Conservation (phyloP, 2,113 vertebrate species). For the Pao palembangensis region DNA sequence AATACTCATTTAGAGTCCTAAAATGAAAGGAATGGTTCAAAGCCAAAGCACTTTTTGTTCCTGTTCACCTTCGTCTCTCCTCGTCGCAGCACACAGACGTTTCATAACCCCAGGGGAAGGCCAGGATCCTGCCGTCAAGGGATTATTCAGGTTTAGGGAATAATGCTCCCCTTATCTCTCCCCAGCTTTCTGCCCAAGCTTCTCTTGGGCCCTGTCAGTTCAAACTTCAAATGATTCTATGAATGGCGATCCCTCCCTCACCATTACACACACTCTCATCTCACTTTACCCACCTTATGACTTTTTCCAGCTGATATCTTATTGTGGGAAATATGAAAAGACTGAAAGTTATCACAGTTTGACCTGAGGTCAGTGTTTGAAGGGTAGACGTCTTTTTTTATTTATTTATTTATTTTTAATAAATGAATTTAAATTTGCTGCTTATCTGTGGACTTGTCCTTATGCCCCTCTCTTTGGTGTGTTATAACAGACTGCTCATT, state of each 20-base stretch:
- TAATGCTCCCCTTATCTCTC: constrained; percentile 65
- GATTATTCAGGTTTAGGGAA: constrained; percentile 66
- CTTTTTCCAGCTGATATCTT: constrained; percentile 54
- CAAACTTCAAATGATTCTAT: constrained; percentile 65
- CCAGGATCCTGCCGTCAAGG: constrained; percentile 39
- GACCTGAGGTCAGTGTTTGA: constrained; percentile 56
- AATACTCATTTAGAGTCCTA: too few relatives aligned
- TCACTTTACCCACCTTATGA: constrained; percentile 39
- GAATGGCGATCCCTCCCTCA: constrained; percentile 56
- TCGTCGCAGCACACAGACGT: constrained; percentile 27
- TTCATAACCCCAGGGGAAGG: constrained; percentile 50
- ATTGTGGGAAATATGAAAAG: constrained; percentile 57
- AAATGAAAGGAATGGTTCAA: too few relatives aligned
- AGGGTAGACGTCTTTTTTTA: constrained; percentile 11
- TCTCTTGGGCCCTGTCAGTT: constrained; percentile 60
- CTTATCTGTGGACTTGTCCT: constrained; percentile 27
- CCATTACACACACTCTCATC: constrained; percentile 53
- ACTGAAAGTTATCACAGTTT: constrained; percentile 56
- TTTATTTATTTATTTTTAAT: background rate
- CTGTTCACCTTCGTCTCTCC: background rate
- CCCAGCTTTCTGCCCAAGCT: constrained; percentile 52
- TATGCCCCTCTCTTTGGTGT: constrained; percentile 3
- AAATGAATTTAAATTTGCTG: constrained; percentile 42
- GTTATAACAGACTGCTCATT: constrained; percentile 54
- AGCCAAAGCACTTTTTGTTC: background rate